phyloP scores from a whole-genome alignment of 2,797 vertebrate genomes.

The Gambelia wislizenii region DNA sequence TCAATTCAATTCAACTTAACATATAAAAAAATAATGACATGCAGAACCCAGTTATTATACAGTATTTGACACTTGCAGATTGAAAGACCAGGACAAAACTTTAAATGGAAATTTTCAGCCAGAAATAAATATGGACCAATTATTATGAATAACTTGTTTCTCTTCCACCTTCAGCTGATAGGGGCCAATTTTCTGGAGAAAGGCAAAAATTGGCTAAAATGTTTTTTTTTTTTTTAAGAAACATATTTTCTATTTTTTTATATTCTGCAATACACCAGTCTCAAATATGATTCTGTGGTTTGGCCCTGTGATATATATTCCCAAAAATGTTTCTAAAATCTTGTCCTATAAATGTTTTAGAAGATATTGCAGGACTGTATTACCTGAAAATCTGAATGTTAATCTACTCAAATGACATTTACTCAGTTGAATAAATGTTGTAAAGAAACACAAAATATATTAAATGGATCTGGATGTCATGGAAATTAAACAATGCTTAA shows the following conservation, averaged over 20 bases:
- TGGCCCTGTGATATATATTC: not conserved
- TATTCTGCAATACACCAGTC: not conserved
- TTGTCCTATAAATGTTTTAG: not conserved
- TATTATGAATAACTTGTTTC: not conserved
- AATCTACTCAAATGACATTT: not conserved
- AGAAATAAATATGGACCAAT: not conserved
- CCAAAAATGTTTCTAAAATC: not conserved
- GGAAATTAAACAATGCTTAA: not conserved
- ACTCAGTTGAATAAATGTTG: not conserved
- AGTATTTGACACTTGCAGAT: not conserved
- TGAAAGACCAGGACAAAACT: not conserved
- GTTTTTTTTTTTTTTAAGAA: not conserved
- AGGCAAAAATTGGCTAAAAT: not conserved
- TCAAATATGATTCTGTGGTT: not conserved
- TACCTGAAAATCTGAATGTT: not conserved
- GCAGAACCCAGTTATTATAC: not conserved
- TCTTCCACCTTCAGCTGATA: too few relatives aligned
- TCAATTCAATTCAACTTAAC: not conserved
- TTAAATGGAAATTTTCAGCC: not conserved
- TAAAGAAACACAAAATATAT: not conserved
- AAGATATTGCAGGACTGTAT: not conserved
- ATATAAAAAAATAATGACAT: not conserved
- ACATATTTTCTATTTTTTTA: not conserved
- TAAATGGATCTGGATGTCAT: not conserved
- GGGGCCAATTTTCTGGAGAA: not conserved